Evolutionary conservation across 2,888 invertebrate species (phyloP), one percentile per base, ranked within the genome.

Genomic region (Brachynemurus nebulosus): DNA sequence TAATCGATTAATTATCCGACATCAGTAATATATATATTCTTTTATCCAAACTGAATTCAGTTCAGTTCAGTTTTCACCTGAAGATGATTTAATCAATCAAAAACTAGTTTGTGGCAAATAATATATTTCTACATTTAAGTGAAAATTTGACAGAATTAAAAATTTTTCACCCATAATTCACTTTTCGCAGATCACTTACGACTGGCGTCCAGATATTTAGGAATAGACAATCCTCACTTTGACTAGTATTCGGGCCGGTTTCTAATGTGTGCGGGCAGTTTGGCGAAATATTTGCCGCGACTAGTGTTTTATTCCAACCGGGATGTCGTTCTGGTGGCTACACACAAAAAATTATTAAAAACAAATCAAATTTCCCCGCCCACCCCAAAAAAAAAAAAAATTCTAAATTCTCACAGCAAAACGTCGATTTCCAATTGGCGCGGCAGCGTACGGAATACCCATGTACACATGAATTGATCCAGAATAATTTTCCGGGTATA

Each of bases 151-250:
- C n/a, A n/a, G n/a, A n/a, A n/a, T n/a, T n/a, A n/a, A n/a, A n/a
- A n/a, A n/a, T n/a, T n/a, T n/a, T n/a, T n/a, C n/a, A n/a, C n/a
- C n/a, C n/a, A n/a, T n/a, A n/a, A n/a, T n/a, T n/a, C n/a, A n/a
- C n/a, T n/a, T n/a, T n/a, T n/a, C n/a, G n/a, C n/a, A n/a, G n/a
- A n/a, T n/a, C n/a, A 45, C 56, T 53, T 61, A 80, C 81, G 71
- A 80, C 76, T 37, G 92, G 85, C 2, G 83, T 78, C 89, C 91
- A 93, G 49, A 93, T 78, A 58, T 91, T 92, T 40, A 93, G 65
- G 59, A 80, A 88, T n/a, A 93, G 71, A 57, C 93, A 93, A 63
- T 93, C 88, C 67, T 90, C 89, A 48, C 67, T 72, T 39, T 66
- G 57, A 12, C 59, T 61, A 17, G 48, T 44, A 11, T 49, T 55